phyloP scores from a whole-genome alignment of 1,140 invertebrate genomes.

The Drosophila orena region DNA sequence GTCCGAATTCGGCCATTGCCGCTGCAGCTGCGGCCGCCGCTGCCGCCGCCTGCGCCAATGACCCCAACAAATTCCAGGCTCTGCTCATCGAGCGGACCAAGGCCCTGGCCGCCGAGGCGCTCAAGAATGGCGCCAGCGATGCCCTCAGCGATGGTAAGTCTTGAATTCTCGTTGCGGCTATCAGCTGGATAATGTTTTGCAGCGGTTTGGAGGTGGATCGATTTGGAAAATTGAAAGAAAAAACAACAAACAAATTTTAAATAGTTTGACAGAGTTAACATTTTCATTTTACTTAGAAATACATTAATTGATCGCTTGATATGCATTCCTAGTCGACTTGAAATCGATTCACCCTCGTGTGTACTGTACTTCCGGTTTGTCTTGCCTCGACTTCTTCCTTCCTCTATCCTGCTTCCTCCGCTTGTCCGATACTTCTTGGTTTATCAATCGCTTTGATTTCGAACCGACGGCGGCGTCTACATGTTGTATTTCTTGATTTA shows the following conservation, averaged over 20 bases:
- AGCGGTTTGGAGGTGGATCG: slow-evolving; percentile 13
- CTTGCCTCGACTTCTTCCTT: neutral
- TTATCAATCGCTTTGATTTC: slow-evolving; percentile 44
- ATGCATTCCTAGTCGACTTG: neutral
- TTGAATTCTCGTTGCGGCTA: neutral
- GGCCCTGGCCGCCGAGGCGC: slow-evolving; percentile 87
- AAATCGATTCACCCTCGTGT: neutral
- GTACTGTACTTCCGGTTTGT: slow-evolving; percentile 14
- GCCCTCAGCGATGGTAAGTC: slow-evolving; percentile 82
- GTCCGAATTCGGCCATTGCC: slow-evolving; percentile 77
- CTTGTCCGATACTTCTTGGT: slow-evolving; percentile 14
- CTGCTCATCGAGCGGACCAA: slow-evolving; percentile 92
- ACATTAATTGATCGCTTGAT: neutral
- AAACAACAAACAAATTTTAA: no score
- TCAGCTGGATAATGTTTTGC: neutral
- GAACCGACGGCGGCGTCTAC: slow-evolving; percentile 24
- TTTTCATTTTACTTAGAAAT: neutral
- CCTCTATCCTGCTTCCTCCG: neutral
- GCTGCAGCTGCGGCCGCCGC: slow-evolving; percentile 78
- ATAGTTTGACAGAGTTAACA: neutral
- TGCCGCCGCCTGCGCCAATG: slow-evolving; percentile 80
- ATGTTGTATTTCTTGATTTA: slow-evolving; percentile 14
- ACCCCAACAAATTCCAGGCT: slow-evolving; percentile 91
- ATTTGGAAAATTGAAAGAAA: neutral
- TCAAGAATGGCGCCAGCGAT: slow-evolving; percentile 72